Conservation (phyloP, 2,888 invertebrate genomes). For the Panzeria rudis region DNA sequence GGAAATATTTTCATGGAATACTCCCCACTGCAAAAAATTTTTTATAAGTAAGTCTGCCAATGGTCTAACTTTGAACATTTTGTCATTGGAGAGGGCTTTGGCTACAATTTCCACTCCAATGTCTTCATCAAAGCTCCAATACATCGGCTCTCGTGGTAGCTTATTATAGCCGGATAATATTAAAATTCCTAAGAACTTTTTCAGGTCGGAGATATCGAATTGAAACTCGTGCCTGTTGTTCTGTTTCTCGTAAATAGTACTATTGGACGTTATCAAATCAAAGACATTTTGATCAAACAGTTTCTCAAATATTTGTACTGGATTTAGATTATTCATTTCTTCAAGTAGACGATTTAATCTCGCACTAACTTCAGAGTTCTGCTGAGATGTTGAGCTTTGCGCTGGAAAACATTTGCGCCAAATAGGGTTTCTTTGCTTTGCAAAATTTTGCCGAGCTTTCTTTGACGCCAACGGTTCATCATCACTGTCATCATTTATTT, state of each 20-base stretch:
- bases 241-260: neutral
- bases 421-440: too few relatives aligned
- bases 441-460: too few relatives aligned
- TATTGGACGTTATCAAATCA: neutral
- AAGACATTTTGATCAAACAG: neutral
- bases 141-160: neutral
- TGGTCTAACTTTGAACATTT: conserved; percentile 11
- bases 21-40: conserved; percentile 4
- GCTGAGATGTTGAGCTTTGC: neutral
- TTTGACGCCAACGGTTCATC: too few relatives aligned
- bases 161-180: conserved; percentile 4
- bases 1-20: conserved; percentile 22
- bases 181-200: neutral
- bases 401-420: too few relatives aligned
- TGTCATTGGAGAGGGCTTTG: conserved; percentile 1
- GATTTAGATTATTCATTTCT: neutral
- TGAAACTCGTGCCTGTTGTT: conserved; percentile 7
- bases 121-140: neutral
- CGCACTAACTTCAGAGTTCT: neutral
- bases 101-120: neutral
- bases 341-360: neutral
- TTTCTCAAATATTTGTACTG: conserved; percentile 24
- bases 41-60: conserved; percentile 5
- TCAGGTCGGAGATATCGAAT: too few relatives aligned
- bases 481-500: conserved; percentile 5